These are phyloP conservation scores for roundworm (Caenorhabditis elegans) DNA, from an alignment of 1,140 invertebrate species.

Conservation along the genomic window DNA sequence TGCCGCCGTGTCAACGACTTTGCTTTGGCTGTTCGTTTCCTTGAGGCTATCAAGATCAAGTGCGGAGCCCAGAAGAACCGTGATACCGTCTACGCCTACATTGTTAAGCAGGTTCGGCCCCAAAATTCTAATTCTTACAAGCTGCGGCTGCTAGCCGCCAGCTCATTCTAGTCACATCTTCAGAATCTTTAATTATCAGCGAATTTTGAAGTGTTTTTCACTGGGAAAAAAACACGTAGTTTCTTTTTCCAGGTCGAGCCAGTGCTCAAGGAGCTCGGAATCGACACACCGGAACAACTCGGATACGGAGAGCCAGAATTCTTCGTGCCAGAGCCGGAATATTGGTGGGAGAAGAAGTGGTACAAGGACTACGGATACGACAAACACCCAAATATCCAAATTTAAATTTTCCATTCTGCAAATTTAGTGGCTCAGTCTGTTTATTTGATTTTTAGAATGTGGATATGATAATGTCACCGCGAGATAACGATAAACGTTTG, in stretches of 20 bases:
- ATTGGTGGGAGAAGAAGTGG: constrained; percentile 65
- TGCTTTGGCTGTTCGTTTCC: constrained; percentile 83
- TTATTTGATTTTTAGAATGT: constrained; percentile 19
- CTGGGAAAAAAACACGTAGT: background rate
- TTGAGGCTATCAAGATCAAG: constrained; percentile 87
- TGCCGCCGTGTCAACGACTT: constrained; percentile 90
- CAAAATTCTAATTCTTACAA: too few relatives aligned
- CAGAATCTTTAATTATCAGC: background rate
- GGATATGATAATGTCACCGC: background rate
- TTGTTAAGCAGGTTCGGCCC: constrained; percentile 64
- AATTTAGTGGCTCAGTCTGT: background rate
- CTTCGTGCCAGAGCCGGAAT: constrained; percentile 64
- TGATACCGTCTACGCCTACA: constrained; percentile 58
- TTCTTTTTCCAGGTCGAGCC: constrained; percentile 70
- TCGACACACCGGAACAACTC: constrained; percentile 89
- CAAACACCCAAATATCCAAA: constrained; percentile 62
- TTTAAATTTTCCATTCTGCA: background rate
- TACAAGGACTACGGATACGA: constrained; percentile 61
- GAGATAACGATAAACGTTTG: background rate
- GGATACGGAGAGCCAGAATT: constrained; percentile 97
- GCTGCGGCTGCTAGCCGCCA: too few relatives aligned
- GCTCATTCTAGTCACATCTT: too few relatives aligned
- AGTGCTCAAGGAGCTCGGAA: constrained; percentile 86
- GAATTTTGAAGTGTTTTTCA: constrained; percentile 1
- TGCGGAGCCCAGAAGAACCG: constrained; percentile 74